Conservation (phyloP, 2,113 vertebrate species). For the Bubalus kerabau region DNA sequence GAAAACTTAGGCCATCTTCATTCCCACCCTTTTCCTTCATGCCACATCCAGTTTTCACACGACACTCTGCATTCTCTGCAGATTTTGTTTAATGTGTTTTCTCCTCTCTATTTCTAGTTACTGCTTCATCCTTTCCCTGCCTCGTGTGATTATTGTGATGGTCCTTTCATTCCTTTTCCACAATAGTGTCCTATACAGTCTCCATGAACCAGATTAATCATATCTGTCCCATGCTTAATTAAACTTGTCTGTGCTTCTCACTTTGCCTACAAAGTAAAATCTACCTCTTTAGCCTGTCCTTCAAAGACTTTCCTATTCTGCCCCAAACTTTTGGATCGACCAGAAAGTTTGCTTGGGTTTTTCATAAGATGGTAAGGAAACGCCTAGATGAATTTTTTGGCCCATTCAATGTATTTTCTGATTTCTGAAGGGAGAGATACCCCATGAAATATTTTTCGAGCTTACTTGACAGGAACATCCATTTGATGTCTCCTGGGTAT, state of each 20-base stretch:
- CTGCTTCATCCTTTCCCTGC: background rate
- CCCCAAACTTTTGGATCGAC: background rate
- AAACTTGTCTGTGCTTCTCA: background rate
- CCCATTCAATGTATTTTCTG: background rate
- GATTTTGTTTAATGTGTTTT: background rate
- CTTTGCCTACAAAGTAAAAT: background rate
- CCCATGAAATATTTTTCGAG: slow-evolving; percentile 44
- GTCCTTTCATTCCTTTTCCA: background rate
- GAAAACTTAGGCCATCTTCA: background rate
- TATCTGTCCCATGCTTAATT: background rate
- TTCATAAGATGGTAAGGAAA: background rate
- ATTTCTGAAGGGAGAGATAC: slow-evolving; percentile 33
- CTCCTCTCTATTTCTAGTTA: background rate
- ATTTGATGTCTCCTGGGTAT: slow-evolving; percentile 41
- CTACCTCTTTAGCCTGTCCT: background rate
- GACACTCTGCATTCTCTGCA: background rate
- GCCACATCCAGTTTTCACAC: background rate
- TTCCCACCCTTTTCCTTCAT: background rate
- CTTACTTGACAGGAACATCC: slow-evolving; percentile 50
- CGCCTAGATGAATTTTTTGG: background rate
- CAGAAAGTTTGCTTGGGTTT: background rate
- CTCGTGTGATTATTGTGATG: background rate
- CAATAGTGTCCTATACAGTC: background rate
- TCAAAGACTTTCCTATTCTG: background rate
- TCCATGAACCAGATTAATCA: background rate